Base-by-base conservation (phyloP, 2,113 vertebrate species). In the Thryonomys swinderianus region DNA sequence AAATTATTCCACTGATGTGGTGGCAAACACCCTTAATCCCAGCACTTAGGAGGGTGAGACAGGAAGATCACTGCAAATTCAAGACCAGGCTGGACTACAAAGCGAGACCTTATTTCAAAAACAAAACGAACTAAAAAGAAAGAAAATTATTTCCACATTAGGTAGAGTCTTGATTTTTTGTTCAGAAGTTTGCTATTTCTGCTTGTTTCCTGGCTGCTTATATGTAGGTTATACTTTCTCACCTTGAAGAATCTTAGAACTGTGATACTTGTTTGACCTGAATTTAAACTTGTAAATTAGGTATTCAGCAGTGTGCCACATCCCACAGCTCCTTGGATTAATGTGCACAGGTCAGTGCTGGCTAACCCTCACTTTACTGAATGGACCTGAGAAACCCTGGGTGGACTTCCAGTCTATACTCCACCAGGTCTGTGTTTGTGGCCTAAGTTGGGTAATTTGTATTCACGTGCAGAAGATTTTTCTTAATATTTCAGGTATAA, bases 251-350 rank as follows among this genome's bases (percentile, higher is more conserved):
- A 3, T 11, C 48, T 69, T 10, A 4, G 30, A 34, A 48, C 9
- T 4, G 21, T 6, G 84, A 8, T 14, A 0, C 20, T 27, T 55
- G 4, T 53, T 61, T 23, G 66, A n/a, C 45, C 64, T 48, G 0
- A 25, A 17, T 45, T 27, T 37, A 23, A 1, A 12, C 34, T 73
- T 16, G 25, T 40, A 6, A 51, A 34, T 40, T 30, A 12, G 88
- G 17, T 5, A 0, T 9, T 25, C 0, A 67, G 59, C 45, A 27
- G 11, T 8, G n/a, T 34, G 62, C 40, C 40, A 1, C 1, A 0
- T 57, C 76, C 25, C 20, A 7, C 37, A n/a, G 74, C 32, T 57
- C 64, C 23, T n/a, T n/a, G 21, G 5, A 4, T 27, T 9, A 2
- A 55, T 25, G 42, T 20, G 87, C 51, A 40, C 7, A 0, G 7